phyloP scores from a whole-genome alignment of 2,797 vertebrate genomes.

The Eidolon dupreanum region DNA sequence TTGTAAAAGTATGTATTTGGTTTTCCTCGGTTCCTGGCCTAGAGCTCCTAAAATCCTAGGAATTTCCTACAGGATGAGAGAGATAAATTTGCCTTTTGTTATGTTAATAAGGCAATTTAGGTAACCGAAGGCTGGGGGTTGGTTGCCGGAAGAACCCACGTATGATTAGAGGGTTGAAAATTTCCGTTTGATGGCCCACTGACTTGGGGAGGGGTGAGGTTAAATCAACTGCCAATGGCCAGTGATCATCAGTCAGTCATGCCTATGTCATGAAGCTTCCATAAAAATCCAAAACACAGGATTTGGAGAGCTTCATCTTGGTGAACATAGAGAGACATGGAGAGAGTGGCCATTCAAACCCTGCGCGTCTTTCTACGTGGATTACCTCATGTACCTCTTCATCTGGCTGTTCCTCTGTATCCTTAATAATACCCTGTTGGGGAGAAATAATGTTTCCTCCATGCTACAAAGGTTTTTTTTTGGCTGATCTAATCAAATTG shows the following conservation, averaged over 20 bases:
- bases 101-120: background rate
- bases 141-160: background rate
- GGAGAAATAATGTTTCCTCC: background rate
- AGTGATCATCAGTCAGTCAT: background rate
- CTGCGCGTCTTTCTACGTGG: too few relatives aligned
- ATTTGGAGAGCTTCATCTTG: background rate
- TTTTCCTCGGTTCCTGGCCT: background rate
- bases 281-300: background rate
- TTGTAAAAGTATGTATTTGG: background rate
- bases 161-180: background rate
- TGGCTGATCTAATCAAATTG: background rate
- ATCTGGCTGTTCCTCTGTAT: background rate
- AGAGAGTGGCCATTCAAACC: background rate
- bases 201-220: background rate
- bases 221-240: background rate
- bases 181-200: background rate
- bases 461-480: background rate
- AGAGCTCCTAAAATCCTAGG: background rate
- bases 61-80: background rate
- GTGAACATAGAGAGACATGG: accelerated
- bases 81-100: background rate
- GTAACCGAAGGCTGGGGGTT: background rate
- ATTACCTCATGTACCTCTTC: background rate
- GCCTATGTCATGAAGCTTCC: background rate
- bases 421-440: background rate